Conservation (phyloP, 2,797 vertebrate genomes). For the Muscicapa comitata region DNA sequence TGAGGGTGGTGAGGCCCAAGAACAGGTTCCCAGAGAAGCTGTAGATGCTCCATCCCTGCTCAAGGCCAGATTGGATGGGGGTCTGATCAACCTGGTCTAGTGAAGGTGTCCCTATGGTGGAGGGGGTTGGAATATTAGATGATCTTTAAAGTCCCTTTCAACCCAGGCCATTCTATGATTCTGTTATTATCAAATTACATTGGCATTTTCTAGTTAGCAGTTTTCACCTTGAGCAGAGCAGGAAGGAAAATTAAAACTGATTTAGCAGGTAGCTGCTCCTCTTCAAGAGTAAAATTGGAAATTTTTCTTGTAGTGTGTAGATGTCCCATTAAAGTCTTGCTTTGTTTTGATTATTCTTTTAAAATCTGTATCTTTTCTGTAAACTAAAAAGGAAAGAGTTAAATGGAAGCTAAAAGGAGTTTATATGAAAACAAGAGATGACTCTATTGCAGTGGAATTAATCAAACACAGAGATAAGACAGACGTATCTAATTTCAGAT, state of each 20-base stretch:
- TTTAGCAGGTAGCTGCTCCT: not conserved
- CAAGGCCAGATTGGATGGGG: not conserved
- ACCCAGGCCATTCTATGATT: not conserved
- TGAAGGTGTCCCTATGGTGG: not conserved
- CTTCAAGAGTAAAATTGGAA: not conserved
- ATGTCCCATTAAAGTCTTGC: not conserved
- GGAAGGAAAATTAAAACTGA: not conserved
- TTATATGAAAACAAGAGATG: not conserved
- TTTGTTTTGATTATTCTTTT: not conserved
- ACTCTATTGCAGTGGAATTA: conserved; percentile 5
- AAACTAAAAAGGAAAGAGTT: not conserved
- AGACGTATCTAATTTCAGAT: conserved; percentile 39
- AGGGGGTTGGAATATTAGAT: not conserved
- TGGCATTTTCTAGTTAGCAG: not conserved
- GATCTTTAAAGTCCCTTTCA: not conserved
- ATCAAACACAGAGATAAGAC: conserved; percentile 33
- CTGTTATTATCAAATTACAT: not conserved
- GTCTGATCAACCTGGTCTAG: not conserved
- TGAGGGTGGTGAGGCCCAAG: not conserved
- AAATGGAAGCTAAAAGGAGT: not conserved
- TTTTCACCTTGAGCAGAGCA: not conserved
- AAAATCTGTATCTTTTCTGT: not conserved
- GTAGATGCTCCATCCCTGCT: not conserved
- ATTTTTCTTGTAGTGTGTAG: not conserved
- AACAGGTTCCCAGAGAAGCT: not conserved